Evolutionary conservation across 2,888 invertebrate genomes (phyloP).

Genomic region (Chalcis sispes): DNA sequence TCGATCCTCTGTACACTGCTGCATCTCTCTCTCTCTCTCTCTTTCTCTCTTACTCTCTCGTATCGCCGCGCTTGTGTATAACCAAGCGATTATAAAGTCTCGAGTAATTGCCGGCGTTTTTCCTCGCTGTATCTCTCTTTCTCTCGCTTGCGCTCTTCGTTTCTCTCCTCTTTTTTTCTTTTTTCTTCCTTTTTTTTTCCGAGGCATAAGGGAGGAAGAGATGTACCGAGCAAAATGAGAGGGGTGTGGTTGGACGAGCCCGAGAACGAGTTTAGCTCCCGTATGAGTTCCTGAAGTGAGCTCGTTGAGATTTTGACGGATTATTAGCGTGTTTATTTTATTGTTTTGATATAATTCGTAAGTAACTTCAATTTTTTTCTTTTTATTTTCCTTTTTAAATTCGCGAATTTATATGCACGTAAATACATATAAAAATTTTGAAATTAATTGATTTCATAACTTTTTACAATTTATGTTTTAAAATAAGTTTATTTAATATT

Average conservation of each 20-base stretch:
- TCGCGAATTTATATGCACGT: no score
- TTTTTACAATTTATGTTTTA: no score
- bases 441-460: no score
- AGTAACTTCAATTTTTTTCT: no score
- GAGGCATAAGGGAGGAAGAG: not conserved
- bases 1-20: not conserved
- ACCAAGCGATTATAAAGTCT: constrained; percentile 70
- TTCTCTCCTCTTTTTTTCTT: constrained; percentile 3
- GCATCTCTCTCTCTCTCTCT: constrained; percentile 25
- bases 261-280: no score
- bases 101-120: constrained; percentile 57
- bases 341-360: no score
- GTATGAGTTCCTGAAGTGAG: no score
- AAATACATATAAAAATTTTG: no score
- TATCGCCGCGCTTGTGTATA: not conserved
- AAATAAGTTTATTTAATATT: no score
- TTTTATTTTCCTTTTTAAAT: no score
- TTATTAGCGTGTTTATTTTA: constrained; percentile 8
- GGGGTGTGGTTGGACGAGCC: not conserved
- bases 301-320: constrained; percentile 20
- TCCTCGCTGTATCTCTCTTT: constrained; percentile 10
- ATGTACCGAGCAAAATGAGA: constrained; percentile 5
- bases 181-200: constrained; percentile 16
- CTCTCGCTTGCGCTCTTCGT: no score
- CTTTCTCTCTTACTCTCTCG: constrained; percentile 5